These are phyloP conservation scores for Hippocampus abdominalis DNA, from an alignment of 2,113 vertebrate species.

Conservation along the genomic window DNA sequence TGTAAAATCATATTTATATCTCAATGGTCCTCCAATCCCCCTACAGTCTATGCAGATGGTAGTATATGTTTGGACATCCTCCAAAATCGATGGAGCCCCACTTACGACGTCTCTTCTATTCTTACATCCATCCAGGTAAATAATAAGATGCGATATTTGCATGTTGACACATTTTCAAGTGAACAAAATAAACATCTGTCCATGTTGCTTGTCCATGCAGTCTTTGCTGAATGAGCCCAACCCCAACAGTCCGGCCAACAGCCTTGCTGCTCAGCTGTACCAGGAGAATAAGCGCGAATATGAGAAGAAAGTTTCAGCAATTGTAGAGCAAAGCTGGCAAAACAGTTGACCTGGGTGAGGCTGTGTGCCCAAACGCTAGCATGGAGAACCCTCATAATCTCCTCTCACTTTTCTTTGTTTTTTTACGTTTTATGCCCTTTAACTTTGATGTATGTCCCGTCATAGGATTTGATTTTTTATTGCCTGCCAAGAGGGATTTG, in stretches of 20 bases:
- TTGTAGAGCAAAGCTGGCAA: conserved; percentile 99
- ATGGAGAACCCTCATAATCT: conserved; percentile 59
- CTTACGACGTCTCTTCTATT: conserved; percentile 97
- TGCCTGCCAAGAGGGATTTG: conserved; percentile 28
- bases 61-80: conserved; percentile 99
- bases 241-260: conserved; percentile 97
- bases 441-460: conserved; percentile 49
- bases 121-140: conserved; percentile 97
- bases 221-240: conserved; percentile 98
- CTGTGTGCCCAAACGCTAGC: conserved; percentile 55
- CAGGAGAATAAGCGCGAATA: conserved; percentile 99
- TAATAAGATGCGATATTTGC: not conserved
- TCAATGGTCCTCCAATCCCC: conserved; percentile 4
- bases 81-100: conserved; percentile 98
- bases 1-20: not conserved
- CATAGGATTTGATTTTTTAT: conserved; percentile 36
- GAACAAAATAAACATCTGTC: not conserved
- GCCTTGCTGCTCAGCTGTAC: conserved; percentile 97
- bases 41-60: conserved; percentile 93
- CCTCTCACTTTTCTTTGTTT: conserved; percentile 50
- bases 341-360: conserved; percentile 86
- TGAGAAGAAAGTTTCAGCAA: conserved; percentile 95
- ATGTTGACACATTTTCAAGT: not conserved
- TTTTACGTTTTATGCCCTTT: conserved; percentile 79
- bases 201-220: conserved; percentile 54